Evolutionary conservation across 2,888 invertebrate genomes (phyloP).

Genomic region (Poecilus cupreus): DNA sequence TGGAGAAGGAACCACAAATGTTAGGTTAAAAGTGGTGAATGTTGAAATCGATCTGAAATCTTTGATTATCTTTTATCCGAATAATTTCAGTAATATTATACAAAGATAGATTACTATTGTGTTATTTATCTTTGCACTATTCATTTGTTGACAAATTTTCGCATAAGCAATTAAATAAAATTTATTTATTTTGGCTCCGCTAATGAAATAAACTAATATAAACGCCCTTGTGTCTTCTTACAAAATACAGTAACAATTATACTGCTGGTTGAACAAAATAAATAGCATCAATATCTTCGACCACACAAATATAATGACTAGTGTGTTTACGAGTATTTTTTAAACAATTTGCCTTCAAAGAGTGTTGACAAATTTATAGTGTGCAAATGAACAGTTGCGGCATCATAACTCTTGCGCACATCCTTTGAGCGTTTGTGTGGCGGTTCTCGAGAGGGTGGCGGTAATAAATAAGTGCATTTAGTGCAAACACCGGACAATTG

Average conservation of each 20-base stretch:
- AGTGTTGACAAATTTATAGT: neutral
- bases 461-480: conserved; percentile 31
- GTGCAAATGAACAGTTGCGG: conserved; percentile 21
- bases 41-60: no score
- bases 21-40: no score
- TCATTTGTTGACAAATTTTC: no score
- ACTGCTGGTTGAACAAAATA: neutral
- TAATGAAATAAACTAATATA: neutral
- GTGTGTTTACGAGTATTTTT: conserved; percentile 14
- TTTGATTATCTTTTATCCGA: no score
- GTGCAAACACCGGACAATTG: conserved; percentile 22
- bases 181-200: neutral
- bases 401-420: conserved; percentile 3
- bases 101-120: no score
- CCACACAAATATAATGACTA: conserved; percentile 16
- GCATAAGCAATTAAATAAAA: neutral
- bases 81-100: no score
- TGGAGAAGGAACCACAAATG: no score
- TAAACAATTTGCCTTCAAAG: conserved; percentile 28
- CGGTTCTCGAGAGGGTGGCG: neutral
- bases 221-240: neutral
- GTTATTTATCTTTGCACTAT: no score
- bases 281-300: neutral
- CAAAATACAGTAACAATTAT: no score
- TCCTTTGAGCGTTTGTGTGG: conserved; percentile 8